A percentile compares a stretch with the other conserved stretches of the same genome.
Conservation (phyloP, 2,797 vertebrate genomes). For the Hipposideros larvatus region DNA sequence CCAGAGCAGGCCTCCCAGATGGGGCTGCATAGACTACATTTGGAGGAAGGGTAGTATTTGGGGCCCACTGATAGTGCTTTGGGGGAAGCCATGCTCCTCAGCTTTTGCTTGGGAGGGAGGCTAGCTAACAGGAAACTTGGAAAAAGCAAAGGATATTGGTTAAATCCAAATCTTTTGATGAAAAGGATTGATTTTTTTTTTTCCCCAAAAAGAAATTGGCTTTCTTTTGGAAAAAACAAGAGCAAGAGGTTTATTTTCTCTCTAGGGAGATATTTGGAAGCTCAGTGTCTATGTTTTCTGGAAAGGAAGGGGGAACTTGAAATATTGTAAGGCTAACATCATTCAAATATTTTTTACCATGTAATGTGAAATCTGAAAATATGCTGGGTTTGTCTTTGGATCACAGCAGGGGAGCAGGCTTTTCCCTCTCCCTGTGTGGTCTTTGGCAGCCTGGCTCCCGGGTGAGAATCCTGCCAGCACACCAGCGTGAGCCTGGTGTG, state of each 20-base stretch:
- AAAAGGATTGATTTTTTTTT: conserved; percentile 1
- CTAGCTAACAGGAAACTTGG: not conserved
- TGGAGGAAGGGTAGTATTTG: not conserved
- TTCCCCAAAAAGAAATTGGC: not conserved
- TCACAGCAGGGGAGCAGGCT: not conserved
- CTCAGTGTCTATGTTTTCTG: not conserved
- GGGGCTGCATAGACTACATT: not conserved
- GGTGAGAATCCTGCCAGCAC: not conserved
- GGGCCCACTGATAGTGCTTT: not conserved
- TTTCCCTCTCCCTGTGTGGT: not conserved
- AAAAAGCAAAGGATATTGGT: not conserved
- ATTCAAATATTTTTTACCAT: conserved; percentile 27
- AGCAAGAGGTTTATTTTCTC: conserved; percentile 43
- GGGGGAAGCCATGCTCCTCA: not conserved
- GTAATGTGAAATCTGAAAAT: conserved; percentile 23
- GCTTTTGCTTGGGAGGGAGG: not conserved
- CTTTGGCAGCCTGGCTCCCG: not conserved
- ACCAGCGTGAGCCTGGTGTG: accelerated
- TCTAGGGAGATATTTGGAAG: not conserved
- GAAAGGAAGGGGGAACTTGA: conserved; percentile 26
- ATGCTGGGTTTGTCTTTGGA: conserved; percentile 30
- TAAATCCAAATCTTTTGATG: conserved; percentile 43
- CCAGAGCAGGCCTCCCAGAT: accelerated
- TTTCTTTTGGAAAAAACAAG: conserved; percentile 52
- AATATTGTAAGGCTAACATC: not conserved